Base-by-base conservation (phyloP, 2,113 vertebrate species). In the Gulo gulo region DNA sequence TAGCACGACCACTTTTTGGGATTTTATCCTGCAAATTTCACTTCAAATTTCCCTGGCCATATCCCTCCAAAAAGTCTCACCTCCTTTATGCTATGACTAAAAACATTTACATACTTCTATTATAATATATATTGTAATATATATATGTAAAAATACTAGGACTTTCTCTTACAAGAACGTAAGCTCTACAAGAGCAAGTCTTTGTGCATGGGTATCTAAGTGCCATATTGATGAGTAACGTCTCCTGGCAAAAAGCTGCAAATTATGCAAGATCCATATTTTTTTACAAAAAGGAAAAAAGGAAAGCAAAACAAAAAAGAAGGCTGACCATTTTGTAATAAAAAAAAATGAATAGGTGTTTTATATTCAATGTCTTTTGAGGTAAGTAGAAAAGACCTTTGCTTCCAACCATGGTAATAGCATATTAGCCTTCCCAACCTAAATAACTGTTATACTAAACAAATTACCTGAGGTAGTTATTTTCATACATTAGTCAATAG, bases 401-500 rank as follows among this genome's bases (percentile, higher is more conserved):
- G 45, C 24, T 96, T 95, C n/a, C 34, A 93, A 42, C 26, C 31
- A n/a, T 31, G 11, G 78, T 86, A 21, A 61, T 8, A 78, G 42
- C 26, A 83, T 13, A 73, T 55, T 57, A 78, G 52, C 34, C 31
- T 78, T 92, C 34, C 21, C 57, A 71, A 76, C 2, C 0, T 85
- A 85, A 69, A 42, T 69, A 78, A 67, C 63, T 92, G 79, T 76
- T 83, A 84, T 24, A 57, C 13, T 74, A 39, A 42, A 69, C 47
- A 96, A 39, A 92, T 90, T 52, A 71, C 39, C 42, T 26, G 36
- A 94, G 16, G 34, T 2, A 96, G 34, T 7, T 94, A 24, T 76
- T 93, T 89, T 93, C 21, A 96, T 76, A 88, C 63, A 63, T 95
- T 59, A 97, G 79, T 8, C 26, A 18, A 87, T 2, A 84, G 55